phyloP scores from a whole-genome alignment of 1,140 invertebrate species.

The Zaprionus ornatus region DNA sequence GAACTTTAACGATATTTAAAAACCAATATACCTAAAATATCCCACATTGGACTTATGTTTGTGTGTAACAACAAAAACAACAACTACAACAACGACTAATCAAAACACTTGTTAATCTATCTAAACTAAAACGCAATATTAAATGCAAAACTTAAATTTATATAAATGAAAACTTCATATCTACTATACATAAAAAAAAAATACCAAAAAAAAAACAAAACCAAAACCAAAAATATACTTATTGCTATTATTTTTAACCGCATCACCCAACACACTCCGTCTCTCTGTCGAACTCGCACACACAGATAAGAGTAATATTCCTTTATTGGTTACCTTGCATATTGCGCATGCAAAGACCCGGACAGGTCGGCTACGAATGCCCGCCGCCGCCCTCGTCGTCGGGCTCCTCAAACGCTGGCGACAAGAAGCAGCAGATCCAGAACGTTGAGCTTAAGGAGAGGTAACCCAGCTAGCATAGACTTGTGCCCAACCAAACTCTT shows the following conservation, averaged over 20 bases:
- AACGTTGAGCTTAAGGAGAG: conserved; percentile 84
- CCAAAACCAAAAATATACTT: conserved; percentile 65
- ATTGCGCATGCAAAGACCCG: conserved; percentile 96
- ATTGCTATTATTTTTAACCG: conserved; percentile 79
- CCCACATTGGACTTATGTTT: neutral
- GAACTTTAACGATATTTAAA: conserved; percentile 1
- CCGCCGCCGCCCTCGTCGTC: conserved; percentile 86
- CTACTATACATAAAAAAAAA: conserved; percentile 20
- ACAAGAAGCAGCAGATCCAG: conserved; percentile 84
- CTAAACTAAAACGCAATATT: conserved; percentile 14
- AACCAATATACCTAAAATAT: conserved; percentile 4
- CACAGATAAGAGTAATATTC: conserved; percentile 95
- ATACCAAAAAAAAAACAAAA: conserved; percentile 31
- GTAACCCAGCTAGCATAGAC: conserved; percentile 57
- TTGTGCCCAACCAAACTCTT: neutral
- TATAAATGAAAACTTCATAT: conserved; percentile 37
- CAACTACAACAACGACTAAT: conserved; percentile 24
- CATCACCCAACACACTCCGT: conserved; percentile 79
- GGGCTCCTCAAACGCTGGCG: conserved; percentile 84
- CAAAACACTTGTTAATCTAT: conserved; percentile 5
- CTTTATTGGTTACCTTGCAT: conserved; percentile 98
- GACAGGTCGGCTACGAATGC: conserved; percentile 86
- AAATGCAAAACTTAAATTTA: conserved; percentile 17
- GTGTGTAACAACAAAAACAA: neutral
- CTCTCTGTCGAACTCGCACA: conserved; percentile 76